Conservation (phyloP, 2,797 vertebrate genomes). For the Pogonophryne albipinna region DNA sequence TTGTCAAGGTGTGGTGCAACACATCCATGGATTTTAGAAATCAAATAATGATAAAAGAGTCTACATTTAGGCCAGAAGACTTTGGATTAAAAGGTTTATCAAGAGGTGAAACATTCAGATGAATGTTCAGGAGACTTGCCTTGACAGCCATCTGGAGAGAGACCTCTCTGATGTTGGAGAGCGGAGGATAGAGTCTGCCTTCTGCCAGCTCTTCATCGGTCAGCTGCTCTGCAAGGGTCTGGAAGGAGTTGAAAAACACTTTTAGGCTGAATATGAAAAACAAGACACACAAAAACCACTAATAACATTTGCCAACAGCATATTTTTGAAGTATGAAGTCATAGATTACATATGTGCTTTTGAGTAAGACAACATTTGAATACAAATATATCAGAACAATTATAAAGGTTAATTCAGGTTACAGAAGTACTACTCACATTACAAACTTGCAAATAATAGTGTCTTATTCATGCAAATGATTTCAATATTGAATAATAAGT, state of each 20-base stretch:
- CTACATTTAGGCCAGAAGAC: background rate
- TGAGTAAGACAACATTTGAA: background rate
- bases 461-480: slow-evolving; percentile 3
- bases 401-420: background rate
- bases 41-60: background rate
- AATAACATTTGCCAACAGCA: background rate
- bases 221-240: slow-evolving; percentile 92
- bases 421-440: background rate
- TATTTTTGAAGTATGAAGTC: background rate
- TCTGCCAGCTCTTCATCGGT: slow-evolving; percentile 90
- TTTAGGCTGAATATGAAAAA: slow-evolving; percentile 18
- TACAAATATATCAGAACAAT: background rate
- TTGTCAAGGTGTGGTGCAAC: background rate
- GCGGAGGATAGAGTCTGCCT: slow-evolving; percentile 93
- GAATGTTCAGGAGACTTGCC: slow-evolving; percentile 78
- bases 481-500: background rate
- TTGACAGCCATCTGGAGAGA: slow-evolving; percentile 94
- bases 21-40: background rate
- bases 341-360: background rate
- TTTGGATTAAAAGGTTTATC: background rate
- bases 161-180: slow-evolving; percentile 96
- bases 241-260: slow-evolving; percentile 18
- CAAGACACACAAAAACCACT: background rate
- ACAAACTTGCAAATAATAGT: slow-evolving; percentile 4
- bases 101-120: background rate